A percentile compares a stretch with the other conserved stretches of the same genome.
Conservation (phyloP, 2,797 vertebrate genomes). For the Meriones psammophilus region DNA sequence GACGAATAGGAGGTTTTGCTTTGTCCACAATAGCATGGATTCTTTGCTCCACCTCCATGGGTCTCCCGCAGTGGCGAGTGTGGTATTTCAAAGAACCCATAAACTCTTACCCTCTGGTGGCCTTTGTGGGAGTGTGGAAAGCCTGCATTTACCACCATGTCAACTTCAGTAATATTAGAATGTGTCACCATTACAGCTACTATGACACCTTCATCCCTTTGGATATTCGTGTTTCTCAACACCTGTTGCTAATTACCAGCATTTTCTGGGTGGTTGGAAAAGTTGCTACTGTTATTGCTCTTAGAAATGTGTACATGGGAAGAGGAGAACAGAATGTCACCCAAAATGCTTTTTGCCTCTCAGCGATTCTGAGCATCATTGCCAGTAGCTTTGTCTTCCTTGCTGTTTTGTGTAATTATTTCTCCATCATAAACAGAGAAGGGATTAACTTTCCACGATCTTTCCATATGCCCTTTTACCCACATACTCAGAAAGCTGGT, state of each 20-base stretch:
- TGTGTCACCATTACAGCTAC: constrained; percentile 85
- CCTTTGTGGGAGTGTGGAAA: constrained; percentile 13
- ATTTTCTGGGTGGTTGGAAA: constrained; percentile 89
- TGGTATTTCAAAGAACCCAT: neutral
- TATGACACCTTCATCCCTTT: constrained; percentile 87
- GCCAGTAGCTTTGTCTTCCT: constrained; percentile 86
- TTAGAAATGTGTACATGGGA: constrained; percentile 89
- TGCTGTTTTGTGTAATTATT: constrained; percentile 91
- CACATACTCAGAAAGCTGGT: constrained; percentile 89
- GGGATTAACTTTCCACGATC: constrained; percentile 92
- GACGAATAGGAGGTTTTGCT: neutral
- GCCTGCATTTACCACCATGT: constrained; percentile 90
- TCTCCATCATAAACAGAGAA: constrained; percentile 86
- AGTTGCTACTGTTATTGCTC: constrained; percentile 78
- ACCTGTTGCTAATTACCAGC: constrained; percentile 89
- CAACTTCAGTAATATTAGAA: constrained; percentile 84
- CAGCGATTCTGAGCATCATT: constrained; percentile 88
- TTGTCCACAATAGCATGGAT: neutral
- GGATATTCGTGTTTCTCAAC: constrained; percentile 90
- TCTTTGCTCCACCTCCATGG: neutral
- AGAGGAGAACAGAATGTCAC: constrained; percentile 49
- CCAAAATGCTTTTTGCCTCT: constrained; percentile 71
- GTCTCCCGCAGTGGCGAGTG: neutral
- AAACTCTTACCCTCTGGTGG: neutral
- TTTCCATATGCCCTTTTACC: constrained; percentile 90